Base-by-base conservation (phyloP, 2,797 vertebrate genomes). In the Meriones psammophilus region DNA sequence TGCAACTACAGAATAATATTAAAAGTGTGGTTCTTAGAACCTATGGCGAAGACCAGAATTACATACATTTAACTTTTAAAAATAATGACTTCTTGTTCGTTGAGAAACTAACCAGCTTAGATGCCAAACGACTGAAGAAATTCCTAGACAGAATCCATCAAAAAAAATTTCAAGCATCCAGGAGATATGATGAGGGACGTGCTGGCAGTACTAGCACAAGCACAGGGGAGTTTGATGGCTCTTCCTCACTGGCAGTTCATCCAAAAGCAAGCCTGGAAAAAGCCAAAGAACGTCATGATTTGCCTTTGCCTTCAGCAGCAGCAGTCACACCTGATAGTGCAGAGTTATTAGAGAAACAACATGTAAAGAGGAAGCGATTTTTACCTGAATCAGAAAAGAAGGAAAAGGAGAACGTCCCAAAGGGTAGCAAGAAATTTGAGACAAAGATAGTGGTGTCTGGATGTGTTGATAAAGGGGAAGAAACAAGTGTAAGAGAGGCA, bases 1-100 rank as follows among this genome's bases (percentile, higher is more conserved):
- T 97, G 71, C 42, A 36, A 7, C 89, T 98, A 62, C 50, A 8
- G 36, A 39, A 95, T 88, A 96, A 94, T 90, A 88, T 98, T 86
- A 94, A 81, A 94, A 78, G 15, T 1, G 10, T 96, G 24, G 4
- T 66, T 28, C 1, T 91, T 81, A 73, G 15, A 93, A 64, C 56
- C 39, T 77, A 28, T 86, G 80, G 56, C 39, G 1, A 77, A 89
- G 71, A 92, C 4, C 0, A 92, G 46, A 95, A 77, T 89, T 5
- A 83, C 14, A 2, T 98, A 78, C 36, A 76, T 79, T 54, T 97
- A 88, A 94, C 42, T 85, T 96, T 97, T 14, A 28, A 78, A 95
- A 93, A 90, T 39, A 93, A 86, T 30, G 33, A 1, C 28, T 96
- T 92, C 42, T 28, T 97, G 58, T 90, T 95, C 86, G 36, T 97